Evolutionary conservation across 1,140 invertebrate genomes (phyloP), one percentile per base, ranked within the genome.

Genomic region (Thrips palmi): DNA sequence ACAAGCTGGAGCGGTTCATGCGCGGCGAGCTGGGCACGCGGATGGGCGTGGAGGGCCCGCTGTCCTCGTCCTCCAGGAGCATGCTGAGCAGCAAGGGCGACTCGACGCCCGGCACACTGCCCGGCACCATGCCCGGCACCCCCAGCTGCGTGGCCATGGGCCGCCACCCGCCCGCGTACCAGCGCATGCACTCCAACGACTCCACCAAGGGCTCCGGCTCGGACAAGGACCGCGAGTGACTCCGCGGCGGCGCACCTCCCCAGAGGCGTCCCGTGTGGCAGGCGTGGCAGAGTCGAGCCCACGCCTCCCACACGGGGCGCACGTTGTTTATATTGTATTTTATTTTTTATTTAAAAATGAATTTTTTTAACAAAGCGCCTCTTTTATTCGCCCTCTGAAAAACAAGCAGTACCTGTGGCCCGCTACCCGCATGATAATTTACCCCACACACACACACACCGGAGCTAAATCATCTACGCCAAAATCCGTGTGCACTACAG

Each of bases 1-100:
- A 97, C 59, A 97, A 98, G 67, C 62, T 98, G 46, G 92, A 97
- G 63, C 74, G 79, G 63, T 83, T 85, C 64, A 78, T 82, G 67
- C 70, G 74, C 45, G 80, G 77, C 34, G 81, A 84, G 60, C 65
- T 75, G 24, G 70, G 62, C 48, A 43, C 49, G 50, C 47, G 58
- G n/a, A 61, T 47, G 59, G 19, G 22, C 18, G 3, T 20, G 29
- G 15, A 31, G 28, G 8, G 23, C 37, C 25, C 31, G 30, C 14
- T 17, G 31, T 4, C 32, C 22, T 14, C 22, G 12, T n/a, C 19
- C 15, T 22, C 37, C 8, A 39, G 18, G 21, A 41, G 43, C 14
- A 23, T 37, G 4, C 31, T 19, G 14, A 30, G 39, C 15, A 46
- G 55, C 28, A 59, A 65, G 39, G 60, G 63, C 21, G 63, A 65